Conservation (phyloP, 2,888 invertebrate genomes). For the Eupithecia insigniata region DNA sequence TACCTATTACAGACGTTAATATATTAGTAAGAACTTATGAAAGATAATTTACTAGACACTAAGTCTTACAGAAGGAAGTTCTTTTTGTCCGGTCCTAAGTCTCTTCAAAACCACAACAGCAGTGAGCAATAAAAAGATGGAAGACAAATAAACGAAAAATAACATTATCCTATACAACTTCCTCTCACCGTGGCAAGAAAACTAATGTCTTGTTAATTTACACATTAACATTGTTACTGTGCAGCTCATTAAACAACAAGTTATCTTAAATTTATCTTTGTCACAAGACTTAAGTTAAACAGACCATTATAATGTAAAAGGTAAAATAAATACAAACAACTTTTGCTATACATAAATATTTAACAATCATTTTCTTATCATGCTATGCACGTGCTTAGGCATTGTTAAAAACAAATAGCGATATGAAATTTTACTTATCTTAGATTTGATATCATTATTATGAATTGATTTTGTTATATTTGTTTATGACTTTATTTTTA, state of each 20-base stretch:
- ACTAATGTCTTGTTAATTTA: slow-evolving; percentile 48
- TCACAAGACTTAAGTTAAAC: slow-evolving; percentile 53
- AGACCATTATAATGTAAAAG: slow-evolving; percentile 14
- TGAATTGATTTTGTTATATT: slow-evolving; percentile 4
- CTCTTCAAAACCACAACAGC: slow-evolving; percentile 62
- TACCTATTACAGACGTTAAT: not conserved
- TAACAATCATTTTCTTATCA: not conserved
- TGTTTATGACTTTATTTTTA: not conserved
- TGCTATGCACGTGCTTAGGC: slow-evolving; percentile 3
- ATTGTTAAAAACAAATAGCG: slow-evolving; percentile 2
- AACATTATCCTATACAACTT: slow-evolving; percentile 58
- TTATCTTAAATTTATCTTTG: slow-evolving; percentile 48
- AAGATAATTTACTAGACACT: not conserved
- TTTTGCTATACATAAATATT: not conserved
- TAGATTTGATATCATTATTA: not conserved
- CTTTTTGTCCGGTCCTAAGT: slow-evolving; percentile 59
- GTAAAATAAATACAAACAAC: not conserved
- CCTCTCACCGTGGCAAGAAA: slow-evolving; percentile 37
- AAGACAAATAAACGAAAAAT: slow-evolving; percentile 63
- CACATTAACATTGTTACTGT: slow-evolving; percentile 31
- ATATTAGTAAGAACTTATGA: not conserved
- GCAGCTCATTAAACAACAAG: slow-evolving; percentile 42
- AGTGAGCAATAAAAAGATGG: slow-evolving; percentile 61
- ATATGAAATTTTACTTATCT: not conserved
- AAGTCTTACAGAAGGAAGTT: slow-evolving; percentile 37